Conservation (phyloP, 2,888 invertebrate species). For the Himalopsyche japonica region DNA sequence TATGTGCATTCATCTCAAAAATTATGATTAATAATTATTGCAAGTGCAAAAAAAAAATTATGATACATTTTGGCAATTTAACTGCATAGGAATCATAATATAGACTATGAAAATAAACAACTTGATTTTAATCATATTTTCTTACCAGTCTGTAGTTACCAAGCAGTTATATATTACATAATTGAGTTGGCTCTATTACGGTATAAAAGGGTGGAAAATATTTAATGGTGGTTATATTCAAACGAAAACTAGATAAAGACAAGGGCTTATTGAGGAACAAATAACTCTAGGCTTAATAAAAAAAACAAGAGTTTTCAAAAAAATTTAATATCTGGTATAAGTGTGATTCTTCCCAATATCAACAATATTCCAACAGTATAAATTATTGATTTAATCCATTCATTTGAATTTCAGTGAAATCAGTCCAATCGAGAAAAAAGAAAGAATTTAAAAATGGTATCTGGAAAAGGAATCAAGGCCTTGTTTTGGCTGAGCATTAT, state of each 20-base stretch:
- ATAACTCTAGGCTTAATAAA: background rate
- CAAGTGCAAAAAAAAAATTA: too few species aligned
- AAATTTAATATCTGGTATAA: background rate
- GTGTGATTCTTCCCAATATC: background rate
- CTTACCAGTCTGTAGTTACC: background rate
- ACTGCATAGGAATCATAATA: too few species aligned
- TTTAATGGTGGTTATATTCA: background rate
- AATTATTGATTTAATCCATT: background rate
- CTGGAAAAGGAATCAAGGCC: background rate
- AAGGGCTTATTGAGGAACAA: background rate
- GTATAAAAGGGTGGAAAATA: background rate
- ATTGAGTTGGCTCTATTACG: background rate
- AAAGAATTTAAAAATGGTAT: background rate
- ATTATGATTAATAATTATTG: too few species aligned
- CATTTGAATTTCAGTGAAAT: background rate
- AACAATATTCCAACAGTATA: background rate
- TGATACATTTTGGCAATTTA: too few species aligned
- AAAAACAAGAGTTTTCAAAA: background rate
- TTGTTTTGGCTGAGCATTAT: slow-evolving; percentile 1
- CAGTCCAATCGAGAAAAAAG: background rate
- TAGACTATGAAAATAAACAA: too few species aligned
- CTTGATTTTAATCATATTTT: background rate
- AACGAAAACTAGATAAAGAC: background rate
- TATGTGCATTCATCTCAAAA: too few species aligned
- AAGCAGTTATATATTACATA: background rate